Base-by-base conservation (phyloP, 2,888 invertebrate genomes). In the Mythimna ferrago region DNA sequence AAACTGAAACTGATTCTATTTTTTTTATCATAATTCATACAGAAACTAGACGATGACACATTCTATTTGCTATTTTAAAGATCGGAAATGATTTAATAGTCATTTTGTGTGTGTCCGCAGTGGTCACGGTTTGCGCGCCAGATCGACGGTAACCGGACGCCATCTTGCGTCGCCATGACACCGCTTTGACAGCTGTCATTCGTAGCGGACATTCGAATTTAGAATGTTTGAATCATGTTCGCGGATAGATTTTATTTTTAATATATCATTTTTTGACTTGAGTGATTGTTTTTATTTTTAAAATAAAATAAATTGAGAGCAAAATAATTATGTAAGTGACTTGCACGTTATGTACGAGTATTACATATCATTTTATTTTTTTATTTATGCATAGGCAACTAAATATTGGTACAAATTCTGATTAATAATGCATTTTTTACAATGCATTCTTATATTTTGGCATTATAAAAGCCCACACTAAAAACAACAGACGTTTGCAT, bases 131-230 rank as follows among this genome's bases (percentile, higher is more conserved):
- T 83, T 86, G 92, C 91, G 87, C 89, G 77, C 84, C 86, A 91
- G 94, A 93, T 89, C 89, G 94, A 92, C 94, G 91, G 96, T 94
- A 95, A 96, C 95, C 95, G 95, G 95, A 96, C 95, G 95, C 95
- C 93, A 92, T 92, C 89, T 92, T 93, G 93, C 92, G 89, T 73
- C 89, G 93, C 93, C 93, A 92, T 94, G 93, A 94, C 94, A 91
- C 91, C 92, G 93, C 91, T 94, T 93, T 96, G 96, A 96, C 96
- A 96, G 94, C 95, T 95, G 96, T 96, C 96, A 95, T 88, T 92
- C 90, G 89, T 86, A 89, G 89, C 92, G 93, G 94, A 94, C 94
- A 94, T 94, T 93, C 92, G 90, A 90, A 94, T 93, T 94, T 95
- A 94, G 94, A 94, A 93, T 92, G 87, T 92, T 92, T 88, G 93